phyloP scores from a whole-genome alignment of 2,888 invertebrate genomes.

The Apodemia zela region DNA sequence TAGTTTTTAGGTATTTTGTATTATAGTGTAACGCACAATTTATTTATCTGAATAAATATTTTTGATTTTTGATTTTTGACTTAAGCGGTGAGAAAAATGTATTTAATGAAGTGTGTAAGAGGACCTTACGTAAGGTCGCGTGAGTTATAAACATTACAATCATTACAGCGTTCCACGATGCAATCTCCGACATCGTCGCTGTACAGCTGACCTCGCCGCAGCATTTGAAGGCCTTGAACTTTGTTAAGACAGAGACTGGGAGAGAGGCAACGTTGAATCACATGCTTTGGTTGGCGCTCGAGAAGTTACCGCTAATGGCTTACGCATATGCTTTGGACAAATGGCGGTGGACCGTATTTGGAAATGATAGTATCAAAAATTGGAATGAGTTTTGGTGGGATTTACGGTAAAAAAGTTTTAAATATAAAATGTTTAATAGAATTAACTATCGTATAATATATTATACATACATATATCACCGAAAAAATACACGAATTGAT shows the following conservation, averaged over 20 bases:
- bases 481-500: no score
- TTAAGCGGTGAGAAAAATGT: background rate
- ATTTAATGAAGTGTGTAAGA: slow-evolving; percentile 6
- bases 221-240: slow-evolving; percentile 64
- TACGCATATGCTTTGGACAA: slow-evolving; percentile 68
- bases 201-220: slow-evolving; percentile 78
- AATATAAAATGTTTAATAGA: background rate
- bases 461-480: no score
- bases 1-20: background rate
- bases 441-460: no score
- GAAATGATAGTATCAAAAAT: slow-evolving; percentile 51
- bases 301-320: slow-evolving; percentile 67
- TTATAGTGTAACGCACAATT: no score
- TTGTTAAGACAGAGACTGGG: slow-evolving; percentile 54
- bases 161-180: slow-evolving; percentile 81
- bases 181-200: slow-evolving; percentile 82
- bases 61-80: no score
- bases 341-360: slow-evolving; percentile 71
- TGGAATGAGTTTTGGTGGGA: slow-evolving; percentile 75
- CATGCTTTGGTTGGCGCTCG: slow-evolving; percentile 64
- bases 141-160: background rate
- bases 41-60: no score
- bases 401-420: slow-evolving; percentile 46
- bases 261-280: slow-evolving; percentile 61
- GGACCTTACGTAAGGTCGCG: background rate